Conservation (phyloP, 1,140 invertebrate species). For the Himalopsyche phryganea region DNA sequence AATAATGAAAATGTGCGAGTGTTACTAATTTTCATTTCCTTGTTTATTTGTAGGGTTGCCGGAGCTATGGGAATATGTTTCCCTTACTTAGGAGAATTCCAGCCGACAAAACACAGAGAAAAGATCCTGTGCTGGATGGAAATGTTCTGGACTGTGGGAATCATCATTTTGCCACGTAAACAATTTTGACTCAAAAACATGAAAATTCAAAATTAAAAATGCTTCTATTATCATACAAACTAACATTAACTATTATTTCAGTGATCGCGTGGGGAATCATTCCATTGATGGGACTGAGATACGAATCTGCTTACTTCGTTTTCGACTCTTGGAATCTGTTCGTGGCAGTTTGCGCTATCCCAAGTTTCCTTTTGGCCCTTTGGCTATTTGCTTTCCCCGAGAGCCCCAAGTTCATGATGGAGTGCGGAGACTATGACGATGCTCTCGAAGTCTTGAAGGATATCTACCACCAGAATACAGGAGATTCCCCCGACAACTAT, state of each 20-base stretch:
- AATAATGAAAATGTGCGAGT: too few relatives aligned
- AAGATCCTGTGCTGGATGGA: conserved; percentile 77
- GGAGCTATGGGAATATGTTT: conserved; percentile 75
- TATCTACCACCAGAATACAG: conserved; percentile 69
- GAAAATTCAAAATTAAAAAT: too few relatives aligned
- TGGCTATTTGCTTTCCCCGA: conserved; percentile 77
- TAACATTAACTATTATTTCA: conserved; percentile 43
- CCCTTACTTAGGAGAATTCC: conserved; percentile 73
- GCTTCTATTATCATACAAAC: too few relatives aligned
- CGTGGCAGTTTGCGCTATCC: conserved; percentile 64
- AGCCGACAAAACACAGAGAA: conserved; percentile 69
- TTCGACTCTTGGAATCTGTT: conserved; percentile 76
- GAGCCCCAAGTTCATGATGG: conserved; percentile 80
- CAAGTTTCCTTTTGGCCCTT: conserved; percentile 59
- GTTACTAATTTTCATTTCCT: too few relatives aligned
- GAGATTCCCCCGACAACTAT: conserved; percentile 61
- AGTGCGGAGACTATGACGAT: conserved; percentile 69
- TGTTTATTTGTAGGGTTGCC: conserved; percentile 57
- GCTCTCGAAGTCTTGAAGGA: conserved; percentile 64
- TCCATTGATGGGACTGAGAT: conserved; percentile 58
- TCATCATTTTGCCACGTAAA: conserved; percentile 66
- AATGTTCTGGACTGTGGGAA: conserved; percentile 73
- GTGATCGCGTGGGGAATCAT: conserved; percentile 72
- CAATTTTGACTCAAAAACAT: not conserved
- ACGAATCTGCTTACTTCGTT: conserved; percentile 54